Base-by-base conservation (phyloP, 2,888 invertebrate genomes). In the Melipona bicolor region DNA sequence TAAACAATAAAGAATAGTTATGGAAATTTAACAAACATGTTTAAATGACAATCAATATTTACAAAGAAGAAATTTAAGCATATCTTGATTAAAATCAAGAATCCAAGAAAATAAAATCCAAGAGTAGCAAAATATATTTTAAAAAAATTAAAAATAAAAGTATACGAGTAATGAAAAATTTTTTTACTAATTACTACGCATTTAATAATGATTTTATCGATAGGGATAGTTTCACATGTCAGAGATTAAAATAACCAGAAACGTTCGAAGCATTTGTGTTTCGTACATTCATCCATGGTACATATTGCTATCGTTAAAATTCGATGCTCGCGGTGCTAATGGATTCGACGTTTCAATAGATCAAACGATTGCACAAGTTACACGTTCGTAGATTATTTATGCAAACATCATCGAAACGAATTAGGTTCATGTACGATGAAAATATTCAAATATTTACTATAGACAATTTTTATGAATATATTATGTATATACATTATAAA, bases 351-450 rank as follows among this genome's bases (percentile, higher is more conserved):
- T 79, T 56, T 36, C 76, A 69, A 64, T 50, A 36, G 32, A 56
- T 6, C 13, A 56, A 24, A 50, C 50, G 54, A 61, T 81, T 72
- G 2, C 49, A 54, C 65, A 79, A 80, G 59, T 76, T 83, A 75
- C 52, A n/a, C 17, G 32, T 32, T 43, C n/a, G 27, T 2, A 36
- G 75, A 86, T 70, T 71, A 73, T 79, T 82, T 82, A 67, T 65
- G 49, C 54, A 32, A 73, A 64, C 78, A 19, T 5, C 43, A 27
- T 62, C 61, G 49, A 76, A 36, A 21, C 36, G 19, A 43, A 17
- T 49, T 21, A 21, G 13, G 11, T 64, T 9, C 32, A 5, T 32
- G 21, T 64, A 32, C 15, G 5, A 21, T 15, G 5, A 0, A 54
- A 11, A 11, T 56, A 13, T 21, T 54, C 1, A 11, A 4, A 54